These are phyloP conservation scores for Solea senegalensis DNA, from an alignment of 2,113 vertebrate genomes.

Conservation along the genomic window DNA sequence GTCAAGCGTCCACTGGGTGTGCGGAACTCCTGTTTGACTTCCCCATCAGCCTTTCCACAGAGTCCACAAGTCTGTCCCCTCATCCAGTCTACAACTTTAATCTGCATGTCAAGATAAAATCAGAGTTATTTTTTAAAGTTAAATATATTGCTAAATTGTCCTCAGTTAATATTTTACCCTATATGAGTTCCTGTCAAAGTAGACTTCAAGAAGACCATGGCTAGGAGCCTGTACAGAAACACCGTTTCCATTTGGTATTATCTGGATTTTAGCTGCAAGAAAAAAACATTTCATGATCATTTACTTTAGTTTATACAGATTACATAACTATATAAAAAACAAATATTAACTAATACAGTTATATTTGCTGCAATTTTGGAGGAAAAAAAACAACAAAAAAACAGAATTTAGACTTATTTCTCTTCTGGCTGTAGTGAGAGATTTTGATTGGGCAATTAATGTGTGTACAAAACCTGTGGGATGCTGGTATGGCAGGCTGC, in stretches of 20 bases:
- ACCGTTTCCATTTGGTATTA: constrained; percentile 55
- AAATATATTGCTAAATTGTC: neutral
- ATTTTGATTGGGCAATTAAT: neutral
- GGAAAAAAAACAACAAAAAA: too few relatives aligned
- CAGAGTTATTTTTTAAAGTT: neutral
- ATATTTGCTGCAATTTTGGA: too few relatives aligned
- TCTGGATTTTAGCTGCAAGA: constrained; percentile 61
- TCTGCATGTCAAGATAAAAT: constrained; percentile 61
- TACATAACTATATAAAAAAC: neutral
- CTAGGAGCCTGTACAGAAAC: constrained; percentile 61
- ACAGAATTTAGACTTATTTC: too few relatives aligned
- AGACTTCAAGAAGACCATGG: constrained; percentile 74
- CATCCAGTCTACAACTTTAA: constrained; percentile 84
- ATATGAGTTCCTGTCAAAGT: constrained; percentile 54
- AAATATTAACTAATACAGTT: neutral
- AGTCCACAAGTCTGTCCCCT: constrained; percentile 83
- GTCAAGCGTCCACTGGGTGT: constrained; percentile 76
- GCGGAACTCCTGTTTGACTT: constrained; percentile 78
- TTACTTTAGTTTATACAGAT: constrained; percentile 9
- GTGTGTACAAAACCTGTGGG: constrained; percentile 56
- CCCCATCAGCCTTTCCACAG: constrained; percentile 84
- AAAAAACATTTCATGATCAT: neutral
- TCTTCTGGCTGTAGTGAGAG: neutral
- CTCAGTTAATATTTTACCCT: constrained; percentile 44
- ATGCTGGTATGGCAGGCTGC: constrained; percentile 68